These are phyloP conservation scores for Idaea biselata DNA, from an alignment of 2,888 invertebrate genomes.

Conservation along the genomic window DNA sequence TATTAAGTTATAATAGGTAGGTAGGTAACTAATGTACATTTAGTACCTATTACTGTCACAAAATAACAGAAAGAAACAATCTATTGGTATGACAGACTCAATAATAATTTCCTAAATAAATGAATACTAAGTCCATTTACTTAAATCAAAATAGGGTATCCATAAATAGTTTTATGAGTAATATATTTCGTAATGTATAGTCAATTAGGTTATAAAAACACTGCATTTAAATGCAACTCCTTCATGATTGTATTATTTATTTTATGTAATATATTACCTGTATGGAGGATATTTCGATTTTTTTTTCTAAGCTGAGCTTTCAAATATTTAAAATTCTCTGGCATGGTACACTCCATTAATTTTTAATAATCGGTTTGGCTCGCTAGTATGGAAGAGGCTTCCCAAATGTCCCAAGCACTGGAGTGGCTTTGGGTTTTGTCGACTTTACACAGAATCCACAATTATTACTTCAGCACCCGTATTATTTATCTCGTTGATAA, in stretches of 20 bases:
- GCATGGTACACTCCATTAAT: conserved; percentile 76
- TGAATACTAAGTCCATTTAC: too few species aligned
- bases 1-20: too few species aligned
- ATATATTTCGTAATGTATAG: conserved; percentile 74
- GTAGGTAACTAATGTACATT: too few species aligned
- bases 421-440: background rate
- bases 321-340: conserved; percentile 80
- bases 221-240: conserved; percentile 73
- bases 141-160: too few species aligned
- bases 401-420: conserved; percentile 4
- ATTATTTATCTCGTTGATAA: too few species aligned
- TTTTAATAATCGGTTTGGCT: conserved; percentile 64
- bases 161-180: too few species aligned
- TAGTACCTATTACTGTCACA: too few species aligned
- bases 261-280: conserved; percentile 77
- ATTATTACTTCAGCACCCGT: too few species aligned
- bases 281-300: conserved; percentile 70
- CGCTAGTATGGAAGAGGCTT: conserved; percentile 48
- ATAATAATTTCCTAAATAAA: conserved; percentile 45
- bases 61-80: too few species aligned
- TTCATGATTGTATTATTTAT: conserved; percentile 80
- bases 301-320: conserved; percentile 74
- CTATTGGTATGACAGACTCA: too few species aligned
- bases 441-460: too few species aligned
- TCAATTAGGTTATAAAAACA: conserved; percentile 79